phyloP scores from a whole-genome alignment of 2,113 vertebrate genomes.

The Phasianus colchicus region DNA sequence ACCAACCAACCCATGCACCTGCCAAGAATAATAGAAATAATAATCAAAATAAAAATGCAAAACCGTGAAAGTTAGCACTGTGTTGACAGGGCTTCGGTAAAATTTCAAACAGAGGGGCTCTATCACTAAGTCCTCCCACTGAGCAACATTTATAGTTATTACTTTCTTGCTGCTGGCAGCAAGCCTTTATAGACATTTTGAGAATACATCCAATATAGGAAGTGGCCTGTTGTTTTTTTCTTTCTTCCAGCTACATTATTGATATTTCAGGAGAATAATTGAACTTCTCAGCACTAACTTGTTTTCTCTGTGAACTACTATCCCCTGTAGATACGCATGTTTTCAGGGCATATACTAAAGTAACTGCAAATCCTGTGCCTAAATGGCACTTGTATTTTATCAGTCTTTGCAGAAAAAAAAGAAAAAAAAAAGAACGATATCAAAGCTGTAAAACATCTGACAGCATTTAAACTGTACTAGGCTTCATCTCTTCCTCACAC shows the following conservation, averaged over 20 bases:
- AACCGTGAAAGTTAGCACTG: conserved; percentile 6
- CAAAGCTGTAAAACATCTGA: conserved; percentile 42
- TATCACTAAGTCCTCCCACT: conserved; percentile 68
- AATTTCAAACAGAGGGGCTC: conserved; percentile 62
- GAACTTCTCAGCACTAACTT: conserved; percentile 76
- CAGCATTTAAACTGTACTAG: conserved; percentile 34
- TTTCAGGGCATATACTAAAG: conserved; percentile 70
- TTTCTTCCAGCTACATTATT: conserved; percentile 83
- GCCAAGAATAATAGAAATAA: conserved; percentile 58
- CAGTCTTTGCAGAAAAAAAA: conserved; percentile 29
- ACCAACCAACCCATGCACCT: conserved; percentile 19
- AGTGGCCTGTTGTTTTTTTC: conserved; percentile 81
- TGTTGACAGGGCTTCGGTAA: conserved; percentile 41
- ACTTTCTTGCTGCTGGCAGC: conserved; percentile 79
- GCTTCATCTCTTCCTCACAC: conserved; percentile 1
- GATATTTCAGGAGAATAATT: conserved; percentile 80
- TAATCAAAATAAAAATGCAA: conserved; percentile 65
- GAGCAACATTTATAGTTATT: conserved; percentile 80
- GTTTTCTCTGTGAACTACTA: conserved; percentile 76
- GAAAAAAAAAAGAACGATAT: background rate
- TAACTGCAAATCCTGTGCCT: conserved; percentile 69
- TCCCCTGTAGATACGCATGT: conserved; percentile 67
- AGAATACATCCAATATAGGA: conserved; percentile 87
- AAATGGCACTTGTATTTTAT: conserved; percentile 68
- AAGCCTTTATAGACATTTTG: conserved; percentile 81